Percentiles rank a stretch among this genome's conserved stretches.
phyloP scores from a whole-genome alignment of 2,888 invertebrate genomes.

The Pinctada fucata region DNA sequence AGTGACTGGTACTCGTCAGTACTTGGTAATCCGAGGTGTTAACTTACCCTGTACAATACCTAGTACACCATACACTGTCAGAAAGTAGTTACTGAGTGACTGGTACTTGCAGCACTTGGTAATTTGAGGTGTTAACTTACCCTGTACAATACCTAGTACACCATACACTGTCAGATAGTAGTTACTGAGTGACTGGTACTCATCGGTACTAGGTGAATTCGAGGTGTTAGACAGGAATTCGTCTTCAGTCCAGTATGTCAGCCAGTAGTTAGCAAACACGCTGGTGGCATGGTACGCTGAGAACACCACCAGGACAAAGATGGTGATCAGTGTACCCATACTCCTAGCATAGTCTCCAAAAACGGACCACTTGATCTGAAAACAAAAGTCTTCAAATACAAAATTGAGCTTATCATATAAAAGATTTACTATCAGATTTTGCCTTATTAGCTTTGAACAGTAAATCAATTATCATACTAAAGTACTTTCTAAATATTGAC shows the following conservation, averaged over 20 bases:
- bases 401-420: no score
- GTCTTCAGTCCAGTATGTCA: constrained; percentile 73
- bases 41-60: constrained; percentile 65
- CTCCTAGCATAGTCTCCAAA: constrained; percentile 93
- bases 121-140: constrained; percentile 38
- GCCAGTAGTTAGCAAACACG: constrained; percentile 69
- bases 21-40: no score
- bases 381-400: not conserved
- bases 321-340: constrained; percentile 84
- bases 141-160: constrained; percentile 66
- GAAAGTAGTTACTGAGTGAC: constrained; percentile 53
- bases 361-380: constrained; percentile 87
- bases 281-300: constrained; percentile 61
- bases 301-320: constrained; percentile 83
- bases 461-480: no score
- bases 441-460: no score
- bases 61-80: constrained; percentile 77
- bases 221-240: constrained; percentile 61
- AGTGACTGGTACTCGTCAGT: no score
- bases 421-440: no score
- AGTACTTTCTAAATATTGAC: no score
- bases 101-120: no score
- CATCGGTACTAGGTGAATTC: constrained; percentile 44
- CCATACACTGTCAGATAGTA: constrained; percentile 78
- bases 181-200: constrained; percentile 57